These are phyloP conservation scores for Scalopus aquaticus DNA, from an alignment of 2,113 vertebrate species.

Conservation along the genomic window DNA sequence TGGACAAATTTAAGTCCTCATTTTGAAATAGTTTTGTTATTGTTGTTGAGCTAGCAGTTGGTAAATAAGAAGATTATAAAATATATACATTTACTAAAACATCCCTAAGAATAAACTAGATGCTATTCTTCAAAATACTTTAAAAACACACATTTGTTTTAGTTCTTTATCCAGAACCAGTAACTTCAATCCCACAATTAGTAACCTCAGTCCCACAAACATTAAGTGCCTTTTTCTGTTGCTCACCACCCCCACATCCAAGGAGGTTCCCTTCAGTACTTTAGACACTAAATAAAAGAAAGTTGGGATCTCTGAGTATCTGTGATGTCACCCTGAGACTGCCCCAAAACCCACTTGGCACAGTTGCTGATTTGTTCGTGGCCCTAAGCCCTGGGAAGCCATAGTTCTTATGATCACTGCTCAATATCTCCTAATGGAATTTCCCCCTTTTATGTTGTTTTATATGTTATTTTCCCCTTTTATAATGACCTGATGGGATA, in stretches of 20 bases:
- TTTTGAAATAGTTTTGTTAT: neutral
- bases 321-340: neutral
- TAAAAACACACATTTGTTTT: neutral
- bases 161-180: neutral
- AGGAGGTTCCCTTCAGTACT: neutral
- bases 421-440: neutral
- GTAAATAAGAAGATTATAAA: neutral
- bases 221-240: neutral
- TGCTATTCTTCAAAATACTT: neutral
- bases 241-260: neutral
- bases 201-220: neutral
- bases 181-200: neutral
- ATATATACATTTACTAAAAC: neutral
- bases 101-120: slow-evolving; percentile 1
- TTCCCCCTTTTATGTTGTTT: neutral
- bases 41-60: neutral
- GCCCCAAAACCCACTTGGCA: neutral
- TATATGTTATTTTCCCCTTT: neutral
- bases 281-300: neutral
- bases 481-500: neutral
- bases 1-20: neutral
- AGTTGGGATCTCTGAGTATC: neutral
- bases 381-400: neutral
- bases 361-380: neutral
- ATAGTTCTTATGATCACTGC: neutral